Evolutionary conservation across 2,797 vertebrate genomes (phyloP).

Genomic region (Cottoperca gobio): DNA sequence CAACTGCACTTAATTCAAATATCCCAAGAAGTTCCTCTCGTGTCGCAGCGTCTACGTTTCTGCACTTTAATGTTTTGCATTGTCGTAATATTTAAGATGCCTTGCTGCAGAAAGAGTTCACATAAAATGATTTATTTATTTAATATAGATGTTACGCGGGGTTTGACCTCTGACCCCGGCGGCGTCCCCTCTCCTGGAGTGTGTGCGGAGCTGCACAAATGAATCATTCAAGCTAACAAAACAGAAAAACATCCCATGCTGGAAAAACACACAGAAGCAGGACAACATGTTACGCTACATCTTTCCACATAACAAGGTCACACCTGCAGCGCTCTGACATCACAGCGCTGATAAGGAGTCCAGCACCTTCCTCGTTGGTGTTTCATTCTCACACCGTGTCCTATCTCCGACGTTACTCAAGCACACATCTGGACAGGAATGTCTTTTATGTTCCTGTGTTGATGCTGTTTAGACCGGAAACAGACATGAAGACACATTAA

Average conservation of each 20-base stretch:
- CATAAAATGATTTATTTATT: too few species aligned
- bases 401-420: too few species aligned
- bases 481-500: too few species aligned
- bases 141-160: too few species aligned
- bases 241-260: slow-evolving; percentile 27
- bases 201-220: neutral
- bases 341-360: slow-evolving; percentile 69
- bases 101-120: neutral
- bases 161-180: neutral
- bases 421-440: too few species aligned
- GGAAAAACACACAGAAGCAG: slow-evolving; percentile 33
- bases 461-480: too few species aligned
- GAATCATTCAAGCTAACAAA: slow-evolving; percentile 27
- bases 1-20: too few species aligned
- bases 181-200: neutral
- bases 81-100: neutral
- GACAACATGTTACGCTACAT: slow-evolving; percentile 24
- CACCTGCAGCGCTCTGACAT: slow-evolving; percentile 55
- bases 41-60: too few species aligned
- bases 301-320: slow-evolving; percentile 67
- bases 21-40: too few species aligned
- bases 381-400: too few species aligned
- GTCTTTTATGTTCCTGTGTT: too few species aligned
- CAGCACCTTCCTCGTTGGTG: neutral
- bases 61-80: too few species aligned